Evolutionary conservation across 1,140 invertebrate genomes (phyloP).

Genomic region (Cylas formicarius): DNA sequence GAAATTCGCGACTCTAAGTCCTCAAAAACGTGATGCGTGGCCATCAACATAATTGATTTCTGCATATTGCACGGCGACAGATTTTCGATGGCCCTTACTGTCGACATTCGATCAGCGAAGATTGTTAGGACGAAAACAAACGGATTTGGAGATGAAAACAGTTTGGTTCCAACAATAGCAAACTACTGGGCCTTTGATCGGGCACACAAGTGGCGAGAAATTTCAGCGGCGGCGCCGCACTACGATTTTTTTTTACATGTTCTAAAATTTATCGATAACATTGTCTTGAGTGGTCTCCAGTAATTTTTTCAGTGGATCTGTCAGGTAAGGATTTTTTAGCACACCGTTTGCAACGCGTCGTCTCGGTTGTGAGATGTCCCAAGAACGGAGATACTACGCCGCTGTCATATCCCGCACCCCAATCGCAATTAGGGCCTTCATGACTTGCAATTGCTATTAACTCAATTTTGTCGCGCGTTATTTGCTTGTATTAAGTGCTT

Average conservation of each 20-base stretch:
- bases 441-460: slow-evolving; percentile 30
- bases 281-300: too few relatives aligned
- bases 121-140: slow-evolving; percentile 13
- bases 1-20: too few relatives aligned
- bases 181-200: slow-evolving; percentile 7
- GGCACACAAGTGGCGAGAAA: slow-evolving; percentile 4
- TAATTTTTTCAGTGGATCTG: not conserved
- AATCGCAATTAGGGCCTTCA: slow-evolving; percentile 26
- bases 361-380: slow-evolving; percentile 1
- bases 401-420: slow-evolving; percentile 13
- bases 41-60: too few relatives aligned
- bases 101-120: slow-evolving; percentile 14
- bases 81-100: slow-evolving; percentile 13
- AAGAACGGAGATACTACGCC: slow-evolving; percentile 5
- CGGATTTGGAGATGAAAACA: slow-evolving; percentile 12
- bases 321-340: not conserved
- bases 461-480: slow-evolving; percentile 29
- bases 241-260: not conserved
- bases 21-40: too few relatives aligned
- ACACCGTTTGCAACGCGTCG: not conserved
- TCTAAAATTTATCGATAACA: too few relatives aligned
- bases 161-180: slow-evolving; percentile 12
- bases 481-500: slow-evolving; percentile 30
- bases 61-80: too few relatives aligned
- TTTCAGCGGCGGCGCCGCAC: slow-evolving; percentile 3